A percentile compares a stretch with the other conserved stretches of the same genome.
Evolutionary conservation across 2,797 vertebrate species (phyloP).

Genomic region (Gadopsis marmoratus): DNA sequence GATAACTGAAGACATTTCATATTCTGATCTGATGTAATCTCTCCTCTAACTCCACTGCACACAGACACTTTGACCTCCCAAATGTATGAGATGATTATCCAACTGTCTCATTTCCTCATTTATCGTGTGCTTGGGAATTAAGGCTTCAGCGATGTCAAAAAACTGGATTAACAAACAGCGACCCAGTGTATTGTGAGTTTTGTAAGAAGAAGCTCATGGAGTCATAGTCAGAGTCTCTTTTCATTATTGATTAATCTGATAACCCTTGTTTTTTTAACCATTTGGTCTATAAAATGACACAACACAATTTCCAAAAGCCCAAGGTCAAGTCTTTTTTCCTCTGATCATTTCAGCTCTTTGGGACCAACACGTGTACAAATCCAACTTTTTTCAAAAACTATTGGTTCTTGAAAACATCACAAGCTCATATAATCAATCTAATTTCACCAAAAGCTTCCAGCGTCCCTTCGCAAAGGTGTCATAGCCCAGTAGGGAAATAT

Average conservation of each 20-base stretch:
- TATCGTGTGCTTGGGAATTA: constrained; percentile 21
- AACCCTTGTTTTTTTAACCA: too few species aligned
- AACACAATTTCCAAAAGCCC: too few species aligned
- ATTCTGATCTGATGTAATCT: constrained; percentile 61
- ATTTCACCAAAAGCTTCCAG: background rate
- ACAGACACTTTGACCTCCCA: constrained; percentile 31
- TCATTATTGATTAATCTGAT: too few species aligned
- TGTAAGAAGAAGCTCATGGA: background rate
- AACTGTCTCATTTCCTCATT: constrained; percentile 25
- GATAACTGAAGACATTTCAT: constrained; percentile 28
- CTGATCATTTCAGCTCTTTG: too few species aligned
- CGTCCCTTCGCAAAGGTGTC: too few species aligned
- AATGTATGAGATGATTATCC: constrained; percentile 38
- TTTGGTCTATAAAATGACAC: too few species aligned
- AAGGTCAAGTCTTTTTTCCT: too few species aligned
- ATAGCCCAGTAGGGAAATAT: too few species aligned
- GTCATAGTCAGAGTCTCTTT: too few species aligned
- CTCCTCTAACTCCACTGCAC: constrained; percentile 48
- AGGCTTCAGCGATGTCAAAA: constrained; percentile 14
- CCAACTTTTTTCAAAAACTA: too few species aligned
- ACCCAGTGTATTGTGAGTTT: background rate
- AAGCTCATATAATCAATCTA: background rate
- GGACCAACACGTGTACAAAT: too few species aligned
- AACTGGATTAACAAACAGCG: constrained; percentile 25
- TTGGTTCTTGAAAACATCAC: background rate